A percentile compares a stretch with the other conserved stretches of the same genome.
phyloP scores from a whole-genome alignment of 1,140 invertebrate genomes.

The Zelostemma sp. region DNA sequence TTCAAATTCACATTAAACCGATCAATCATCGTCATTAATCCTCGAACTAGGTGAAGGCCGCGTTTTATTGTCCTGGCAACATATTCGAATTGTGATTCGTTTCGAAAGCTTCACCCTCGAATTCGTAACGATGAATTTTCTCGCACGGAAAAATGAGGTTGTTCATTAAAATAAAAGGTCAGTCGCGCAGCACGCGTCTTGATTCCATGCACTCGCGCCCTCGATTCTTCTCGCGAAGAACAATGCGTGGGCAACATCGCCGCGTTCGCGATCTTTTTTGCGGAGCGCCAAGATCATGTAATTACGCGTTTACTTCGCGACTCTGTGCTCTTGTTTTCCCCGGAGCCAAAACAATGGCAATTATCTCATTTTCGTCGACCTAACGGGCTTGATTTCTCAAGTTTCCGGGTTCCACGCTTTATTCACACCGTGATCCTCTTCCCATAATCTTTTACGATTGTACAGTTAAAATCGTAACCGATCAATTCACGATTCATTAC shows the following conservation, averaged over 20 bases:
- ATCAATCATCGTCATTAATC: too few relatives aligned
- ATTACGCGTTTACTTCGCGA: constrained; percentile 18
- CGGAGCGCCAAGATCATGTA: constrained; percentile 33
- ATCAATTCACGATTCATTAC: too few relatives aligned
- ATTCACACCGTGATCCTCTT: constrained; percentile 8
- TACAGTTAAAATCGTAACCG: background rate
- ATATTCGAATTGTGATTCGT: constrained; percentile 8
- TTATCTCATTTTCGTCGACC: constrained; percentile 38
- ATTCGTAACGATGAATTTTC: too few relatives aligned
- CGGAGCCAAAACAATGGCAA: constrained; percentile 19
- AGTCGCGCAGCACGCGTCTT: constrained; percentile 8
- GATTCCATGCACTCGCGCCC: constrained; percentile 24
- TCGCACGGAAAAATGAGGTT: too few relatives aligned
- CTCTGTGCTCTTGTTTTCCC: constrained; percentile 17
- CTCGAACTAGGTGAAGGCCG: too few relatives aligned
- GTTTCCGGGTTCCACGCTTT: constrained; percentile 21
- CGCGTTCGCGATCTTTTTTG: constrained; percentile 34
- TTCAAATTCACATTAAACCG: too few relatives aligned
- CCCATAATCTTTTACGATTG: background rate
- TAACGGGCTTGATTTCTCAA: constrained; percentile 39
- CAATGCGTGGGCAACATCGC: constrained; percentile 35
- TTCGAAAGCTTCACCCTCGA: too few relatives aligned
- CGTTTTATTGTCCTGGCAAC: too few relatives aligned
- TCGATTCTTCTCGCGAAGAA: constrained; percentile 18
- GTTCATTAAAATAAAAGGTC: constrained; percentile 32